phyloP scores from a whole-genome alignment of 1,140 invertebrate genomes.

The Varroa destructor region DNA sequence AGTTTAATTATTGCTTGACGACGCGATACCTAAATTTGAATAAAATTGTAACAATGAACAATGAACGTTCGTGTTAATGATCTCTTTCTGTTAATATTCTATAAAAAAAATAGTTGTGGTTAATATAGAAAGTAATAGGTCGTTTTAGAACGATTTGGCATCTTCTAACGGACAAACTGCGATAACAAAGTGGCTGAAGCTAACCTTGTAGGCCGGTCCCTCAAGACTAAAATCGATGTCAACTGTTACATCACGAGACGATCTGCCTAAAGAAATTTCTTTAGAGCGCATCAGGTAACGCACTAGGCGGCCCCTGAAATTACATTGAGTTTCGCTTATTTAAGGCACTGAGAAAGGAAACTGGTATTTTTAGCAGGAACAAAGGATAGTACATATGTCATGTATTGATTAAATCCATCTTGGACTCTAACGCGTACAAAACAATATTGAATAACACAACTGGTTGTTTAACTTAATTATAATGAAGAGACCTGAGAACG shows the following conservation, averaged over 20 bases:
- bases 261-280: conserved; percentile 82
- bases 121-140: conserved; percentile 33
- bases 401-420: too few relatives aligned
- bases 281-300: conserved; percentile 86
- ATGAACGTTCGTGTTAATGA: neutral
- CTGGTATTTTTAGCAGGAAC: too few relatives aligned
- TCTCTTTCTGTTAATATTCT: conserved; percentile 50
- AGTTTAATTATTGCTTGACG: conserved; percentile 76
- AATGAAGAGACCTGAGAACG: conserved; percentile 51
- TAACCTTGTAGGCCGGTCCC: conserved; percentile 50
- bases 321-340: too few relatives aligned
- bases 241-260: conserved; percentile 70
- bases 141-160: neutral
- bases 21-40: conserved; percentile 54
- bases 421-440: neutral
- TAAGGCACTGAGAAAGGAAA: too few relatives aligned
- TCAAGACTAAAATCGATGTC: conserved; percentile 89
- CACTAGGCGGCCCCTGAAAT: conserved; percentile 58
- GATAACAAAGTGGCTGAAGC: neutral
- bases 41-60: neutral
- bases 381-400: too few relatives aligned
- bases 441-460: neutral
- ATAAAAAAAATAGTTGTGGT: conserved; percentile 29
- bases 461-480: neutral
- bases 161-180: too few relatives aligned